Evolutionary conservation across 2,888 invertebrate species (phyloP), one percentile per base, ranked within the genome.

Genomic region (Pollenia angustigena): DNA sequence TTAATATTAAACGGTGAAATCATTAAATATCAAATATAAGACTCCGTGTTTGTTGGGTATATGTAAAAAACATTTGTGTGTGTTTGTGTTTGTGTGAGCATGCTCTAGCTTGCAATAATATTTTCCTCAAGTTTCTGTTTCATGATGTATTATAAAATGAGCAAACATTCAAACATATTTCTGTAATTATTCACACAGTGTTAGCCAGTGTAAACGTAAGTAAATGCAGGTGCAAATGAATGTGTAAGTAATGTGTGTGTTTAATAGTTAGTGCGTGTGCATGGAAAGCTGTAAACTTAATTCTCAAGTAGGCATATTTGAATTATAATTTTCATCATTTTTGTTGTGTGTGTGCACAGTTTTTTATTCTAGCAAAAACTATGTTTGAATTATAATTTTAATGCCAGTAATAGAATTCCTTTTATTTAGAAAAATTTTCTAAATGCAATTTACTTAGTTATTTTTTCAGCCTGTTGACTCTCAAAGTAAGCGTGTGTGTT

Each of bases 181-280:
- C n/a, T 42, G 48, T 48, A 87, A 85, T 88, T 82, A 85, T 87
- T 81, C 81, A 62, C 32, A 16, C 16, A 16, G 23, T 40, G 16
- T 23, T 50, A 44, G 16, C 9, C 32, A n/a, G 50, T 58, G 32
- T 8, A 14, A 50, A 10, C 14, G 12, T 68, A 12, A 16, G 46
- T 18, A 66, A 32, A 32, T 48, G 42, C 16, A 42, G 54, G 16
- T 54, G 69, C 23, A 71, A 71, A 42, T 69, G 52, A 16, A 54
- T 69, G 16, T 18, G 52, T 71, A 42, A n/a, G 12, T 54, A 52
- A 12, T 68, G 79, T 8, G 2, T 48, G 40, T 23, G 54, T 68
- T 66, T 78, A 48, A 40, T 14, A 69, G 74, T 54, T 3, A 74
- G 23, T 54, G 64, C 48, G 52, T 75, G 46, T 58, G 46, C 48